Evolutionary conservation across 2,797 vertebrate genomes (phyloP).

Genomic region (Otolemur crassicaudatus): DNA sequence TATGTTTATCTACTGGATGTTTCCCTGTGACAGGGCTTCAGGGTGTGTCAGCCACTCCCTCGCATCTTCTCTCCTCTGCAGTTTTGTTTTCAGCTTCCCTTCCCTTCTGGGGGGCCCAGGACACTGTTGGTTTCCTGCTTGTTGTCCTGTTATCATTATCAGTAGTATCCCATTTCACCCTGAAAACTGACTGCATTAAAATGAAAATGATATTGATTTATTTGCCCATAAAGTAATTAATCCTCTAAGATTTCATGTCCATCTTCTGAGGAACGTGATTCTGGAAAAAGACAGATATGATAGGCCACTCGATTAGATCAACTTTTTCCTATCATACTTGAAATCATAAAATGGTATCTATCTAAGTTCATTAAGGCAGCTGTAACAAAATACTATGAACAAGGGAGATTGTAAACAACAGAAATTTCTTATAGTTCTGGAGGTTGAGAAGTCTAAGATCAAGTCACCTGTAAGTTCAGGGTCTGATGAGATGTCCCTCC

Average conservation of each 20-base stretch:
- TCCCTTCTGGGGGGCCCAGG: not conserved
- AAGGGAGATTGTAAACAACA: not conserved
- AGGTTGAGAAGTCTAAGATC: not conserved
- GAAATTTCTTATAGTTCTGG: not conserved
- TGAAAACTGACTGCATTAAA: not conserved
- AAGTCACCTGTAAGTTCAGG: not conserved
- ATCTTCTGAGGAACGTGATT: not conserved
- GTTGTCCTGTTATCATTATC: not conserved
- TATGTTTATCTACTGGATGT: not conserved
- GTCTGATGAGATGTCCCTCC: not conserved
- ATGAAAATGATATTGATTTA: not conserved
- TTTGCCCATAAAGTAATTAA: not conserved
- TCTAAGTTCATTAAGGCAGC: not conserved
- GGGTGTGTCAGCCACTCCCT: not conserved
- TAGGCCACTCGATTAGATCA: not conserved
- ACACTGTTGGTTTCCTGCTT: not conserved
- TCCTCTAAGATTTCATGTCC: not conserved
- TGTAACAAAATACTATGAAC: not conserved
- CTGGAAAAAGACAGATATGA: not conserved
- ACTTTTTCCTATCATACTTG: not conserved
- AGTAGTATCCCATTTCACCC: fast-evolving
- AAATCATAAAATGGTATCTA: not conserved
- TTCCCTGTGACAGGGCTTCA: not conserved
- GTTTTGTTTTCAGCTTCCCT: not conserved
- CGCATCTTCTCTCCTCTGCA: not conserved